Conservation (phyloP, 2,113 vertebrate genomes). For the Cynopterus brachyotis region DNA sequence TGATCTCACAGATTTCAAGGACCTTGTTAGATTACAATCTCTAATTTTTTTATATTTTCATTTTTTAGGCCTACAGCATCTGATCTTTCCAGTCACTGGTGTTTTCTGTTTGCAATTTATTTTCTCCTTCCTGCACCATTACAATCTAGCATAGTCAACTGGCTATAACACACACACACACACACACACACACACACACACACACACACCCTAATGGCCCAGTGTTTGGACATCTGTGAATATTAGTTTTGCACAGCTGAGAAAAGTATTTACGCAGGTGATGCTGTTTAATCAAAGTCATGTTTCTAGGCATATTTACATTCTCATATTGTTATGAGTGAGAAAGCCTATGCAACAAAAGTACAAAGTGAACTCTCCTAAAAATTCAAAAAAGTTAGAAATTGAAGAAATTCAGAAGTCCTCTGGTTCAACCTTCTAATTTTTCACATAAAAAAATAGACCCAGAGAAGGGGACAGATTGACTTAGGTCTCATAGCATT, state of each 20-base stretch:
- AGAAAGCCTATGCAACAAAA: neutral
- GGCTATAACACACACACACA: neutral
- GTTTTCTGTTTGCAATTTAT: neutral
- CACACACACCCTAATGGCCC: neutral
- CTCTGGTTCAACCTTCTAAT: neutral
- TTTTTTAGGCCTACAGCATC: no score
- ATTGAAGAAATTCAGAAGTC: neutral
- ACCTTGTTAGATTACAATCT: no score
- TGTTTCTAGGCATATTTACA: slow-evolving; percentile 10
- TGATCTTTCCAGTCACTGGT: neutral
- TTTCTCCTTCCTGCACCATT: neutral
- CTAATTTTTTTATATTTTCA: no score
- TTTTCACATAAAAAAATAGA: neutral
- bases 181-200: neutral
- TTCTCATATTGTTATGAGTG: neutral
- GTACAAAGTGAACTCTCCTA: neutral
- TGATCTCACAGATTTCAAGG: no score
- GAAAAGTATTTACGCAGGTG: neutral
- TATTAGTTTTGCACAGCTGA: slow-evolving; percentile 19
- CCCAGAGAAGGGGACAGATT: neutral
- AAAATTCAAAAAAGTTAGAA: neutral
- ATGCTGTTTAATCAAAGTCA: slow-evolving; percentile 37
- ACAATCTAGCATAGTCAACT: neutral
- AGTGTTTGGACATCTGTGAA: slow-evolving; percentile 19
- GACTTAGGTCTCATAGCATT: neutral